Evolutionary conservation across 2,888 invertebrate genomes (phyloP), one percentile per base, ranked within the genome.

Genomic region (Lacanobia oleracea): DNA sequence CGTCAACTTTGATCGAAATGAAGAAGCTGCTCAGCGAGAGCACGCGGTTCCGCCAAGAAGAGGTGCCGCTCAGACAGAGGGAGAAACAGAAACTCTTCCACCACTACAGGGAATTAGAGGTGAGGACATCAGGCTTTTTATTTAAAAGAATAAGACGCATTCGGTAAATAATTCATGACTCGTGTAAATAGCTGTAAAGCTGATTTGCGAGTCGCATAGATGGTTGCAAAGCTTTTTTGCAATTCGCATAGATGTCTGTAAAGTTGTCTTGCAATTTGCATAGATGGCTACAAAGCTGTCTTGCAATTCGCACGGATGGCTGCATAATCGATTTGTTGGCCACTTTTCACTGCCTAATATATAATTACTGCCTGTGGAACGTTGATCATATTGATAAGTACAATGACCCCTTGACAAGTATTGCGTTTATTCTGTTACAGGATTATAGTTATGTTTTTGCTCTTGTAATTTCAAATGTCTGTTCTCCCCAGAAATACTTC

Each of bases 21-120:
- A 99, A 99, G 96, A 99, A 99, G 95, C 96, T 99, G 90, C 97
- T 99, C 77, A 97, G 98, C 82, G 99, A 99, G 96, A 98, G 99
- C 89, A 97, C 98, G 92, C 97, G 98, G 89, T 99, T 99, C 97
- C 97, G 98, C 91, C 98, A 97, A 90, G 99, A 99, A 91, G 99
- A 99, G 94, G 97, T 99, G 81, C 99, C 99, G 76, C 98, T 98
- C 18, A 97, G 98, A 82, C 98, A 98, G 93, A 97, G 98, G 74
- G 99, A 99, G 93, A 99, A 99, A 90, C 98, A 98, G 92, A 98
- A 98, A 91, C 97, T 99, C 77, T 96, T 97, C 87, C 98, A 98
- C 91, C 97, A 98, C 79, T 99, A 98, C 96, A 97, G 98, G 89
- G 98, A 98, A 90, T 94, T 98, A 60, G 74, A 74, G 77, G 73